Evolutionary conservation across 2,888 invertebrate species (phyloP).

Genomic region (Andrena flavipes): DNA sequence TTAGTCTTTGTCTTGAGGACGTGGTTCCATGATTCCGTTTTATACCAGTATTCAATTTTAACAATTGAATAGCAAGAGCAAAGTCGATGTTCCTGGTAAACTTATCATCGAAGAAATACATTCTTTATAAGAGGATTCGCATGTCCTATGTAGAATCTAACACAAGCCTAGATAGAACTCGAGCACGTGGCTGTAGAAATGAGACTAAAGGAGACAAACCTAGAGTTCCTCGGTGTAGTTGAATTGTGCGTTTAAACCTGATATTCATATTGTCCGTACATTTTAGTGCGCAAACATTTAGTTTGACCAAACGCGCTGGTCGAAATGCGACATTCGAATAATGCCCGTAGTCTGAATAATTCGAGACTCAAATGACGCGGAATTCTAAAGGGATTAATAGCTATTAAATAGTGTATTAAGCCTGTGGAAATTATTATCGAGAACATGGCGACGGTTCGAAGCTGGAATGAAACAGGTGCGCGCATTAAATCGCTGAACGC

Average conservation of each 20-base stretch:
- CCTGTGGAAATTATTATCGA: constrained; percentile 28
- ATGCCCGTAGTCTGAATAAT: constrained; percentile 46
- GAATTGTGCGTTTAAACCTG: constrained; percentile 31
- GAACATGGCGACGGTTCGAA: not conserved
- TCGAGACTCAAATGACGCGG: constrained; percentile 38
- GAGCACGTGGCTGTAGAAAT: not conserved
- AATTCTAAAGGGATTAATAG: constrained; percentile 44
- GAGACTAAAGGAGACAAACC: constrained; percentile 16
- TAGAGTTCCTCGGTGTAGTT: constrained; percentile 2
- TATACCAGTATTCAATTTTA: too few species aligned
- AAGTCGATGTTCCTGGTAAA: too few species aligned
- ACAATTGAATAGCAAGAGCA: too few species aligned
- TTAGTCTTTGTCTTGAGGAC: too few species aligned
- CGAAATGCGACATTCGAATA: not conserved
- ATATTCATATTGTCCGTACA: constrained; percentile 28
- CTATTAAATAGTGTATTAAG: constrained; percentile 39
- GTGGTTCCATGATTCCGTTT: too few species aligned
- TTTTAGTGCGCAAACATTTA: constrained; percentile 39
- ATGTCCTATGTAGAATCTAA: too few species aligned
- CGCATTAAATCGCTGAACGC: constrained; percentile 1
- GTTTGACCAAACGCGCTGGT: constrained; percentile 28
- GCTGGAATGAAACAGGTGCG: constrained; percentile 15
- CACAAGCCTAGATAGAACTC: not conserved
- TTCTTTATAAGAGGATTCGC: not conserved
- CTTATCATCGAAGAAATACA: too few species aligned